Conservation (phyloP, 2,797 vertebrate species). For the Coracias cyanogaster region DNA sequence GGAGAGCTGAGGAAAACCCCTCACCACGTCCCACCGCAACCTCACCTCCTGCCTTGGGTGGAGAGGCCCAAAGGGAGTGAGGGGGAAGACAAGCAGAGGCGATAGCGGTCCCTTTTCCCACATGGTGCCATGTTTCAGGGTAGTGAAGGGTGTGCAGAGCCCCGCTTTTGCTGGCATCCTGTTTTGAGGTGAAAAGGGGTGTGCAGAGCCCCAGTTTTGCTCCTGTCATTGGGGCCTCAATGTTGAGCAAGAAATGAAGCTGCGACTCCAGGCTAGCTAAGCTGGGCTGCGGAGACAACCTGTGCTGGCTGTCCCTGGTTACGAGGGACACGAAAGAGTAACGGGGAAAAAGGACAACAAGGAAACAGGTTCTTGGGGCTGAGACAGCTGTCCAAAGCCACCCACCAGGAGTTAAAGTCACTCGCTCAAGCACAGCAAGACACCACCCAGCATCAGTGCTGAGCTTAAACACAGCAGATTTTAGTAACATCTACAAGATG, state of each 20-base stretch:
- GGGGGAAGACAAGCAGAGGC: background rate
- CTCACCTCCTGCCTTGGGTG: background rate
- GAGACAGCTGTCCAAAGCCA: background rate
- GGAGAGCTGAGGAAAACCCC: background rate
- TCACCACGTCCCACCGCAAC: rapidly evolving
- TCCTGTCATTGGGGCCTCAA: background rate
- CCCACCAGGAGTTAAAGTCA: background rate
- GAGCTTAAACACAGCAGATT: rapidly evolving
- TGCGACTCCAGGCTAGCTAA: background rate
- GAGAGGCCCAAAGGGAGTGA: background rate
- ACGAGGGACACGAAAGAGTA: background rate
- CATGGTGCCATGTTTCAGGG: background rate
- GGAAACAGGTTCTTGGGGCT: background rate
- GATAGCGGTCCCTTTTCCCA: rapidly evolving
- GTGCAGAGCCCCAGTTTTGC: no score
- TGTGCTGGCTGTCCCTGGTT: rapidly evolving
- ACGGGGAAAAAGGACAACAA: background rate
- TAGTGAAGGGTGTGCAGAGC: background rate
- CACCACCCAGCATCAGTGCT: rapidly evolving
- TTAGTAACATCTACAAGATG: background rate
- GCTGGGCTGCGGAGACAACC: background rate
- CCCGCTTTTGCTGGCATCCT: background rate
- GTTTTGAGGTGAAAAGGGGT: background rate
- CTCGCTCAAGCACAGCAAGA: background rate
- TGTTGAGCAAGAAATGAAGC: background rate